phyloP scores from a whole-genome alignment of 2,113 vertebrate genomes.

The Myiopsitta monachus region DNA sequence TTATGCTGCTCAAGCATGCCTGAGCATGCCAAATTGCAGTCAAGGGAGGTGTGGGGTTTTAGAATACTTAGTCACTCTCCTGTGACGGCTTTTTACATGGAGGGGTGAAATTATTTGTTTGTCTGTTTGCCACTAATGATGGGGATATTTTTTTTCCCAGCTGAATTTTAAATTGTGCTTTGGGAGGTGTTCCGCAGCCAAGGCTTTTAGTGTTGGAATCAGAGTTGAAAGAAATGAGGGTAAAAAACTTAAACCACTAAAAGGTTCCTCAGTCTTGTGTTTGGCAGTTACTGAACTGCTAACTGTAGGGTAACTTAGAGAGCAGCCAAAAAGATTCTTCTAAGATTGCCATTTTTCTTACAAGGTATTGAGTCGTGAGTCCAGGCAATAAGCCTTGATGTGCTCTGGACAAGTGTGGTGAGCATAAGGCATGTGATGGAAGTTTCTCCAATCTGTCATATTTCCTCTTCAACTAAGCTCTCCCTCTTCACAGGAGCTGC shows the following conservation, averaged over 20 bases:
- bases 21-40: neutral
- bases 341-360: neutral
- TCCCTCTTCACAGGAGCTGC: neutral
- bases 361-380: neutral
- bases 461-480: neutral
- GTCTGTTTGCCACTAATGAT: neutral
- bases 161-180: neutral
- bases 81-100: neutral
- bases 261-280: neutral
- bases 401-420: neutral
- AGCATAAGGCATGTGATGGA: neutral
- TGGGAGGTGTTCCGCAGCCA: neutral
- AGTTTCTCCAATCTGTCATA: neutral
- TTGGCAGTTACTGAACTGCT: neutral
- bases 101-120: neutral
- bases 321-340: neutral
- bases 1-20: neutral
- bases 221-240: neutral
- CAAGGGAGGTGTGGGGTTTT: neutral
- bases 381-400: neutral
- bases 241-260: neutral
- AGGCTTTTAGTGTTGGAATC: neutral
- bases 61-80: neutral
- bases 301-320: neutral
- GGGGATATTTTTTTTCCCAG: neutral